A percentile compares a stretch with the other conserved stretches of the same genome.
Evolutionary conservation across 64 coral and sea anemone species (phyloP).

Genomic region (Trachythela sp.): DNA sequence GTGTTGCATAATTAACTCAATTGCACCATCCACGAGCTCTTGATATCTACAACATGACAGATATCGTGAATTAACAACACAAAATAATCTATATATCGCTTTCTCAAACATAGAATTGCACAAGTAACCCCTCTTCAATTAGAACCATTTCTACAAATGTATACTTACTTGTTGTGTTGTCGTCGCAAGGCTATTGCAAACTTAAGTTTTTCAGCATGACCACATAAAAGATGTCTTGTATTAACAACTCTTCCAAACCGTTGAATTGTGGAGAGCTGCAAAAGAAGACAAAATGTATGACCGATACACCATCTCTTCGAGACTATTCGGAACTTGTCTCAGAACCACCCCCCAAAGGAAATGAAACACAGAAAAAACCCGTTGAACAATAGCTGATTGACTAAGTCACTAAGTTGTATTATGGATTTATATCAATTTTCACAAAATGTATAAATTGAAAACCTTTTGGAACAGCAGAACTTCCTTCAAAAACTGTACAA

Average conservation of each 20-base stretch:
- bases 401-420: too few species aligned
- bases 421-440: too few species aligned
- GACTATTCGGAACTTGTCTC: too few species aligned
- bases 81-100: not conserved
- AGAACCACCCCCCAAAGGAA: too few species aligned
- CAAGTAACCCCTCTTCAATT: too few species aligned
- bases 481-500: slow-evolving; percentile 83
- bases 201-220: slow-evolving; percentile 83
- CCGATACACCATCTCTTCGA: not conserved
- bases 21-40: slow-evolving; percentile 49
- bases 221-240: slow-evolving; percentile 84
- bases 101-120: not conserved
- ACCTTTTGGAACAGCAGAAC: slow-evolving; percentile 82
- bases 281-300: not conserved
- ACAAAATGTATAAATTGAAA: too few species aligned
- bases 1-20: slow-evolving; percentile 51
- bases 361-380: too few species aligned
- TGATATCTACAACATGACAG: slow-evolving; percentile 47
- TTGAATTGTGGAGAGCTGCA: slow-evolving; percentile 56
- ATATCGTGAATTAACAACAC: not conserved
- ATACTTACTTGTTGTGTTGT: slow-evolving; percentile 71
- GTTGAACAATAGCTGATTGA: too few species aligned
- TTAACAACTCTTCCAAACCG: slow-evolving; percentile 45
- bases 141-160: not conserved
- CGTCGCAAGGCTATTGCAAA: slow-evolving; percentile 68